Base-by-base conservation (phyloP, 1,140 invertebrate genomes). In the Diabrotica undecimpunctata region DNA sequence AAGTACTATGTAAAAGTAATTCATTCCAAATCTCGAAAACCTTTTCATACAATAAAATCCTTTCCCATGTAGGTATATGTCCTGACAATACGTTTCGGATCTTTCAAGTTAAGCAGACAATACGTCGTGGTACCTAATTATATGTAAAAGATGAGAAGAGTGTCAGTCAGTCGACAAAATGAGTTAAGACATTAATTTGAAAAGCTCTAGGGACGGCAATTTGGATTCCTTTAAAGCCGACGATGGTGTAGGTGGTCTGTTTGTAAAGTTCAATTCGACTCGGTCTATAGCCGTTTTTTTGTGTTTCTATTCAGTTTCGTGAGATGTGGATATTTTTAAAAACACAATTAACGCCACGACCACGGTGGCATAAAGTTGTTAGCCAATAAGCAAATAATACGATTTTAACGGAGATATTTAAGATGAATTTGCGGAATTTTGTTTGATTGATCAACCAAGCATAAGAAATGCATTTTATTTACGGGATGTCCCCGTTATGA, bases 141-240 rank as follows among this genome's bases (percentile, higher is more conserved):
- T 46, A 46, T 46, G 41, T 46, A 46, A 46, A 46, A 46, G 41
- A 46, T 46, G 41, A n/a, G 41, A 46, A 8, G 41, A 46, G 41
- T 46, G 41, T 46, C 41, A 46, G 41, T 46, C 41, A 46, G 41
- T 46, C 41, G 41, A 46, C 41, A 46, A 46, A 46, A 46, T 46
- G 41, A 46, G 41, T 46, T 46, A 46, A 46, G 41, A 46, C 41
- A 46, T 46, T 46, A 46, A 46, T 46, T 46, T n/a, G 41, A 46
- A 46, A 46, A 46, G 8, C n/a, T 46, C 41, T 46, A n/a, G 41
- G 41, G 41, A 10, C 41, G 41, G 41, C n/a, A 46, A 46, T 46
- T 46, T 46, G 8, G 41, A 46, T 46, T 46, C n/a, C 41, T 46
- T 46, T 46, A 46, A 46, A 8, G 41, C 41, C 41, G 41, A 46